phyloP scores from a whole-genome alignment of 2,113 vertebrate species.

The Corvus hawaiiensis region DNA sequence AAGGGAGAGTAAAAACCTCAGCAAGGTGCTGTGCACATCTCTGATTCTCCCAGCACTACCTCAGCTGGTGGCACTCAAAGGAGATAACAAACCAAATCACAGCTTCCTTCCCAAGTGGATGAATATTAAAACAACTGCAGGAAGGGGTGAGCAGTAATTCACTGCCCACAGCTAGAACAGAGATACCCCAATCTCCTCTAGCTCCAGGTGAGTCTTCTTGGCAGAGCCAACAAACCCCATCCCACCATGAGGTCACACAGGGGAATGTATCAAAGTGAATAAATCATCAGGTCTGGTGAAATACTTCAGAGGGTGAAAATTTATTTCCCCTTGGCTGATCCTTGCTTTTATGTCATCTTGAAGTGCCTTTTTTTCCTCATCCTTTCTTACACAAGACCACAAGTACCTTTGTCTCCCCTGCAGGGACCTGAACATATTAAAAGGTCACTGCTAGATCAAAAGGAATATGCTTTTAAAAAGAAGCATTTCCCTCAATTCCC shows the following conservation, averaged over 20 bases:
- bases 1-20: not conserved
- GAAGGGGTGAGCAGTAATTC: not conserved
- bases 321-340: not conserved
- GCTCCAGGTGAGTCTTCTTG: not conserved
- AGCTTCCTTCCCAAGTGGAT: not conserved
- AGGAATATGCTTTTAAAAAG: not conserved
- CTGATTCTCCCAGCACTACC: not conserved
- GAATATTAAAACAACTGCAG: not conserved
- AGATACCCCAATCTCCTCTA: not conserved
- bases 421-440: not conserved
- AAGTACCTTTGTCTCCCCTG: not conserved
- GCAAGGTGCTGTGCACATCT: not conserved
- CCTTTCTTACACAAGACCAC: not conserved
- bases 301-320: not conserved
- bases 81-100: not conserved
- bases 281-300: not conserved
- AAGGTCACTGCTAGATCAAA: slow-evolving; percentile 9
- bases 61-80: not conserved
- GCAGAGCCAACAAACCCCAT: not conserved
- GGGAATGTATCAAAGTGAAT: not conserved
- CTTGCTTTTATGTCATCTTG: not conserved
- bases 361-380: not conserved
- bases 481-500: not conserved
- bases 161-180: not conserved
- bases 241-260: not conserved